Conservation (phyloP, 2,797 vertebrate species). For the Sebastes minor region DNA sequence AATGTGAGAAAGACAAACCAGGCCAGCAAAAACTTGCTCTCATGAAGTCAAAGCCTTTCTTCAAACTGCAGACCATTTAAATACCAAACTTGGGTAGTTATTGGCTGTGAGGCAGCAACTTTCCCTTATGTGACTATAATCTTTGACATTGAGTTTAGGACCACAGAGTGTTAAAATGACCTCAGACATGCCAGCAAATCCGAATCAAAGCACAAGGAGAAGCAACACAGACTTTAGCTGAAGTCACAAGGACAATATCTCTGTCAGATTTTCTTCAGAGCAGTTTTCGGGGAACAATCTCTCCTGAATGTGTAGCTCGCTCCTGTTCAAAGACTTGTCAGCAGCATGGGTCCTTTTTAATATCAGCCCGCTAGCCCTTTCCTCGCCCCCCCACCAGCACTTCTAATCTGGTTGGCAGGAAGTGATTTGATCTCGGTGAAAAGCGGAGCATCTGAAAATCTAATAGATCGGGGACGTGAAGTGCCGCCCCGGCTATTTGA, state of each 20-base stretch:
- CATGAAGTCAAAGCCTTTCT: not conserved
- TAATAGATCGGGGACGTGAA: constrained; percentile 53
- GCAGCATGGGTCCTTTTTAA: constrained; percentile 69
- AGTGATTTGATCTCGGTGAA: constrained; percentile 72
- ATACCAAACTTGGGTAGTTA: not conserved
- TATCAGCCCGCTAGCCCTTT: constrained; percentile 37
- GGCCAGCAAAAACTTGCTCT: too few species aligned
- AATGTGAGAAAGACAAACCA: too few species aligned
- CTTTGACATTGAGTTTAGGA: not conserved
- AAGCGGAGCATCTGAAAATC: constrained; percentile 64
- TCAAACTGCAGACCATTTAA: not conserved
- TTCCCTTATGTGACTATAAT: not conserved
- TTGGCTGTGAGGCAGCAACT: not conserved
- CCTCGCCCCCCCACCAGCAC: constrained; percentile 38
- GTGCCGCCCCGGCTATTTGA: constrained; percentile 51
- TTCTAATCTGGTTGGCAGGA: constrained; percentile 65
- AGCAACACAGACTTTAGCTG: constrained; percentile 12
- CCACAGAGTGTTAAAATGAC: constrained; percentile 13
- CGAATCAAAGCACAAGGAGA: constrained; percentile 1
- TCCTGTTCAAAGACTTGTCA: constrained; percentile 58
- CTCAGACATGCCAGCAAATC: not conserved
- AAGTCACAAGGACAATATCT: constrained; percentile 22
- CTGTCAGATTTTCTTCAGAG: constrained; percentile 38
- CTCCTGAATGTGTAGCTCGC: constrained; percentile 23
- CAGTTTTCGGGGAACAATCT: constrained; percentile 18